These are phyloP conservation scores for Tragelaphus scriptus DNA, from an alignment of 2,113 vertebrate genomes.

Conservation along the genomic window DNA sequence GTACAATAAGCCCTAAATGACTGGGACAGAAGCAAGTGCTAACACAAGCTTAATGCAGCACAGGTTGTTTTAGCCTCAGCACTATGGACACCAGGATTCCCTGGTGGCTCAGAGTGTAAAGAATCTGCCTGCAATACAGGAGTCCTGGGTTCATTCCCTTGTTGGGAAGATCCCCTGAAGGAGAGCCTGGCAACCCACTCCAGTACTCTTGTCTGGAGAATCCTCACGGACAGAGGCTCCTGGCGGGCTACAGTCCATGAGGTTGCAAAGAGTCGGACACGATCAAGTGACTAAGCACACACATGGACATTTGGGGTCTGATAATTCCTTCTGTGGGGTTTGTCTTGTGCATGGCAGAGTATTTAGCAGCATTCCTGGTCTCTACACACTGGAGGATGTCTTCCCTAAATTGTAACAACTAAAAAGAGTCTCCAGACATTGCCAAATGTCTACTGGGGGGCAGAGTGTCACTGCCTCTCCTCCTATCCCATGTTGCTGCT, in stretches of 20 bases:
- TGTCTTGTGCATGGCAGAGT: not conserved
- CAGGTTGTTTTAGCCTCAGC: not conserved
- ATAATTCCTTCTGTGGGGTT: not conserved
- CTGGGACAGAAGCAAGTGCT: not conserved
- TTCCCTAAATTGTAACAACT: not conserved
- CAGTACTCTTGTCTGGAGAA: not conserved
- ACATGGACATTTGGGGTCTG: not conserved
- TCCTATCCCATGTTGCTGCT: too few relatives aligned
- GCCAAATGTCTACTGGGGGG: not conserved
- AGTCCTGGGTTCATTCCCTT: not conserved
- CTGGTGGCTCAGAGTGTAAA: not conserved
- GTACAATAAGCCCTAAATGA: not conserved
- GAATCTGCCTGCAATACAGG: not conserved
- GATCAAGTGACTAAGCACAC: not conserved
- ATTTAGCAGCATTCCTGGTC: not conserved
- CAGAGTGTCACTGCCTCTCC: not conserved
- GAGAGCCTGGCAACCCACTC: not conserved
- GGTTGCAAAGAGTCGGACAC: not conserved
- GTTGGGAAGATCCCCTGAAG: not conserved
- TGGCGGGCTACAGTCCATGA: accelerated
- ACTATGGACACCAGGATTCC: not conserved
- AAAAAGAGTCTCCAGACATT: not conserved
- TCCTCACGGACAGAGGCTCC: not conserved
- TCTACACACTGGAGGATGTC: not conserved
- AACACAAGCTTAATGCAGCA: not conserved